Percentiles rank a stretch among this genome's conserved stretches.
Evolutionary conservation across 2,113 vertebrate genomes (phyloP).

Genomic region (Lethenteron camtschaticum): DNA sequence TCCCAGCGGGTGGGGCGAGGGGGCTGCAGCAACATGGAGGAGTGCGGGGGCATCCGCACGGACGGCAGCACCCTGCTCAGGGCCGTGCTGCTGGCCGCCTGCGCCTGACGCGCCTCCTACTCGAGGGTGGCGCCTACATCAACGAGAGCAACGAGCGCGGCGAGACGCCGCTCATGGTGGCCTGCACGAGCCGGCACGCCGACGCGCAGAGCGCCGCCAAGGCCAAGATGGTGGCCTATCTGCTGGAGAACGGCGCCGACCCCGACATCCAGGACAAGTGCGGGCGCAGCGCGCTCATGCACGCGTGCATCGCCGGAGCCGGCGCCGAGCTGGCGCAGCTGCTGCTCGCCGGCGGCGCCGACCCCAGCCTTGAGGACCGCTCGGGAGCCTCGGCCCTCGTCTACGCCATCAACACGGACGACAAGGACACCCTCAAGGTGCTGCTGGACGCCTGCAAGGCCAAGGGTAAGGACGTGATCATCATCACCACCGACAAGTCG

Average conservation of each 20-base stretch:
- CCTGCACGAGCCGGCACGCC: slow-evolving; percentile 40
- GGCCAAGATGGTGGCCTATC: slow-evolving; percentile 58
- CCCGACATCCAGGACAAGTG: slow-evolving; percentile 77
- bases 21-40: slow-evolving; percentile 19
- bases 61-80: slow-evolving; percentile 60
- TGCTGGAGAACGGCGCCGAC: slow-evolving; percentile 59
- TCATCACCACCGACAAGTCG: slow-evolving; percentile 48
- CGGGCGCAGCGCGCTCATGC: slow-evolving; percentile 65
- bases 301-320: slow-evolving; percentile 43
- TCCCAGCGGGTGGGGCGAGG: no score
- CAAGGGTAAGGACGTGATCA: slow-evolving; percentile 67
- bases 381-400: slow-evolving; percentile 42
- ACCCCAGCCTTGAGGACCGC: slow-evolving; percentile 63
- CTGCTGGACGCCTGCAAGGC: slow-evolving; percentile 52
- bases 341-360: slow-evolving; percentile 39
- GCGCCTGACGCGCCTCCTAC: slow-evolving; percentile 48
- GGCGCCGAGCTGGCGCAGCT: slow-evolving; percentile 44
- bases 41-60: slow-evolving; percentile 25
- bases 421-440: slow-evolving; percentile 38
- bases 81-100: slow-evolving; percentile 54
- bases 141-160: slow-evolving; percentile 72
- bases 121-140: slow-evolving; percentile 65
- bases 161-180: slow-evolving; percentile 64
- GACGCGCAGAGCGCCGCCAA: slow-evolving; percentile 56
- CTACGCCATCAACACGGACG: slow-evolving; percentile 47